Percentiles rank a stretch among this genome's conserved stretches.
phyloP scores from a whole-genome alignment of 2,797 vertebrate species.

The Dromococcyx pavoninus region DNA sequence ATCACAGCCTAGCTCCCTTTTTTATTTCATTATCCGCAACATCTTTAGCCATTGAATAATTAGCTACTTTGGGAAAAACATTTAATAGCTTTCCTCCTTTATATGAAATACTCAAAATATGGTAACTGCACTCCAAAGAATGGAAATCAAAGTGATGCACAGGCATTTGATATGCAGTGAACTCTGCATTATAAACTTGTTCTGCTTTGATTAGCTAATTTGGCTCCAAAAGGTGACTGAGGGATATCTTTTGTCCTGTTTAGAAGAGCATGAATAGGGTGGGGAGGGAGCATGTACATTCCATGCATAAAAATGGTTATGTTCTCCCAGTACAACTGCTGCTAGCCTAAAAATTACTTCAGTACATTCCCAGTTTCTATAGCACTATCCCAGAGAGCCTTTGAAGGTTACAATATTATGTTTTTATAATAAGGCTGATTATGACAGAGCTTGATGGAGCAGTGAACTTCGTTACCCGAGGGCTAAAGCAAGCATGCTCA shows the following conservation, averaged over 20 bases:
- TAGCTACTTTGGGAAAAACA: constrained; percentile 49
- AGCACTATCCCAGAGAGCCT: constrained; percentile 50
- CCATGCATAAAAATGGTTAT: constrained; percentile 40
- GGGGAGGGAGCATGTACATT: neutral
- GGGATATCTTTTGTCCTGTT: constrained; percentile 24
- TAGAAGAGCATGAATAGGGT: constrained; percentile 17
- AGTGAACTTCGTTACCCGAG: constrained; percentile 48
- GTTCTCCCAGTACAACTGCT: constrained; percentile 55
- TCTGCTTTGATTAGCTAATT: constrained; percentile 63
- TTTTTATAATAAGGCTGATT: constrained; percentile 65
- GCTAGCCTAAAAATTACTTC: constrained; percentile 62
- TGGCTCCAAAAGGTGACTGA: constrained; percentile 53
- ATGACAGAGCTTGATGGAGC: constrained; percentile 48
- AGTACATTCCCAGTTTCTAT: constrained; percentile 44
- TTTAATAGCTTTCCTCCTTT: constrained; percentile 61
- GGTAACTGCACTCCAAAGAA: constrained; percentile 38
- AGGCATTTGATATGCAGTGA: constrained; percentile 48
- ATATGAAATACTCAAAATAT: constrained; percentile 57
- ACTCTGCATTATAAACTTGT: constrained; percentile 6
- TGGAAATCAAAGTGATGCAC: constrained; percentile 16
- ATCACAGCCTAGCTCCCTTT: neutral
- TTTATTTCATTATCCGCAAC: constrained; percentile 55
- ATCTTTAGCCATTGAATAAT: constrained; percentile 58
- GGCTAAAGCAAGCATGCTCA: constrained; percentile 33
- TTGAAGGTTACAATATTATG: constrained; percentile 65